Conservation (phyloP, 2,113 vertebrate genomes). For the Sander lucioperca region DNA sequence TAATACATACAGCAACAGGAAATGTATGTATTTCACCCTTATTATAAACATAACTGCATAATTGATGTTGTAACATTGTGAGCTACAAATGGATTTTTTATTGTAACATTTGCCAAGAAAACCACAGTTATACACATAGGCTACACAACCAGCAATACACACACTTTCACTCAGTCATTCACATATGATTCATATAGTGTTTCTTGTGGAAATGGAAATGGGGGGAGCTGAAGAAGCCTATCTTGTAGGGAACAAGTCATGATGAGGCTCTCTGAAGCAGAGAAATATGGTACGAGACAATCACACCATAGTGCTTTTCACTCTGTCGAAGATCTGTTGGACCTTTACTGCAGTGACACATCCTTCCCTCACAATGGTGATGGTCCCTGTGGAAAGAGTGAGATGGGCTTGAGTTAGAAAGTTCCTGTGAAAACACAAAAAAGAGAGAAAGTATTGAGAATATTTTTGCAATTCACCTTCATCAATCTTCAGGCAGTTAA, state of each 20-base stretch:
- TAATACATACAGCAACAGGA: too few relatives aligned
- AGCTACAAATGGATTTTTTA: neutral
- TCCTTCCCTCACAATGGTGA: slow-evolving; percentile 89
- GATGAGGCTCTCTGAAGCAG: neutral
- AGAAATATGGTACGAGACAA: neutral
- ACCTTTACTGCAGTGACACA: slow-evolving; percentile 89
- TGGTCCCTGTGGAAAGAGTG: slow-evolving; percentile 78
- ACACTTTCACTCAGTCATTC: neutral
- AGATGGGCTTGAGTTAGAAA: slow-evolving; percentile 16
- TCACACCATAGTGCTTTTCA: slow-evolving; percentile 83
- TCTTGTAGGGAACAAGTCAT: neutral
- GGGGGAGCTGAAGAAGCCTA: neutral
- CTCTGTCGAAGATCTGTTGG: slow-evolving; percentile 87
- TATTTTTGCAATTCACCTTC: slow-evolving; percentile 82
- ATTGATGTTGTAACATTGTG: neutral
- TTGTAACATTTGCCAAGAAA: slow-evolving; percentile 2
- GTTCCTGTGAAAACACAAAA: neutral
- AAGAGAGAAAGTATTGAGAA: neutral
- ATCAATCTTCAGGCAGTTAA: slow-evolving; percentile 90
- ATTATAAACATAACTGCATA: too few relatives aligned
- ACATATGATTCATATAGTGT: neutral
- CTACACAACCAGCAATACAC: neutral
- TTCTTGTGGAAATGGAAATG: neutral
- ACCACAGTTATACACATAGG: neutral
- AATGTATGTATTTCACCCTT: too few relatives aligned